Evolutionary conservation across 2,113 vertebrate species (phyloP), one percentile per base, ranked within the genome.

Genomic region (Phoenicopterus ruber): DNA sequence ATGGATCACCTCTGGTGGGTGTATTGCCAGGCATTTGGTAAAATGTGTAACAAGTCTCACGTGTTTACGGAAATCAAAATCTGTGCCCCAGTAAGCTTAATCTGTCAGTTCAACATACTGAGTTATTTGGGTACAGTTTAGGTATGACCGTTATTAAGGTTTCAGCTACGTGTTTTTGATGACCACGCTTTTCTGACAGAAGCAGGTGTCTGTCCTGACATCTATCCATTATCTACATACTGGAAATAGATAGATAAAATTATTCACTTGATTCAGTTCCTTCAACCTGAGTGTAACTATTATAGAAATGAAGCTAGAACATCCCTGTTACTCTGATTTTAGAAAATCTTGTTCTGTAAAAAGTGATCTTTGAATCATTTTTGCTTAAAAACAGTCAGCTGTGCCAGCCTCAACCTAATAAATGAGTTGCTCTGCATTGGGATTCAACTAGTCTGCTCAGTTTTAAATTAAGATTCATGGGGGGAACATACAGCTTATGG

Each of bases 1-100:
- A 98, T 98, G 98, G 99, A 99, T 97, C 97, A 98, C 82, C 97
- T 99, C 86, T 99, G 99, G 99, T 99, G 87, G 94, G 99, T 97
- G 77, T 13, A 44, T 40, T 59, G 54, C 49, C 78, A 67, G 78
- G 22, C 17, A 7, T n/a, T 4, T 40, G 46, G 71, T 24, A 26
- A 54, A 63, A 46, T 3, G 32, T 28, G 8, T 40, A 13, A 13
- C 52, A 6, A 11, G 14, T 21, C 82, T 52, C 11, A 0, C 8
- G 34, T 54, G 13, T 12, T 67, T 1, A 4, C 50, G 76, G 18
- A 36, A 42, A 77, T 31, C 57, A 69, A 21, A 17, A 28, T 42
- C 63, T 65, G 9, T 69, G 50, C 38, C 61, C 80, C 66, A 42
- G 26, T 8, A 2, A 28, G 6, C 1, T 57, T 52, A 9, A 42